phyloP scores from a whole-genome alignment of 2,113 vertebrate species.

The Pogona vitticeps region DNA sequence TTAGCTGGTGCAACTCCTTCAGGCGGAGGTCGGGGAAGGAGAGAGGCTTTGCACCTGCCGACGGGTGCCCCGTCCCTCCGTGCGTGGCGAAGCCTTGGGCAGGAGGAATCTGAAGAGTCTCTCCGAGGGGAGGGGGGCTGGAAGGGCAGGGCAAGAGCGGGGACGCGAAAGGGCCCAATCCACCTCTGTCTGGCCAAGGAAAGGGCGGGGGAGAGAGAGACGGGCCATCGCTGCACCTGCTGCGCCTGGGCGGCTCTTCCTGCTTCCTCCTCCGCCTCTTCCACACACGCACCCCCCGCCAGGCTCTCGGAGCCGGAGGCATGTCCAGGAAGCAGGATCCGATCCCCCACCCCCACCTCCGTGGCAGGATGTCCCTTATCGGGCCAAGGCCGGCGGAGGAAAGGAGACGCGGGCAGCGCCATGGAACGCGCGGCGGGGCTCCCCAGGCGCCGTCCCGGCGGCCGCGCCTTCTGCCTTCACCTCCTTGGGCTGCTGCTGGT shows the following conservation, averaged over 20 bases:
- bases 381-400: no score
- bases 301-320: background rate
- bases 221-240: background rate
- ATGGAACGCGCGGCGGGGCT: background rate
- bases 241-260: background rate
- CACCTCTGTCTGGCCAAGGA: constrained; percentile 13
- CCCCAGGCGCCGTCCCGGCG: background rate
- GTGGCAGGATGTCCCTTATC: background rate
- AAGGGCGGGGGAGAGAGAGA: background rate
- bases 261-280: background rate
- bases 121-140: no score
- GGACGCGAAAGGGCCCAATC: background rate
- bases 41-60: no score
- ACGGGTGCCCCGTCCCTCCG: no score
- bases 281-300: background rate
- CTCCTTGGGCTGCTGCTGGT: background rate
- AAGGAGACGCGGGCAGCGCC: background rate
- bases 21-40: no score
- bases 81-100: background rate
- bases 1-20: no score
- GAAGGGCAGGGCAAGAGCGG: no score
- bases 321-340: constrained; percentile 18
- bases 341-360: background rate
- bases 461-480: background rate
- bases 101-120: background rate